Evolutionary conservation across 2,797 vertebrate species (phyloP).

Genomic region (Sebastes glaucus): DNA sequence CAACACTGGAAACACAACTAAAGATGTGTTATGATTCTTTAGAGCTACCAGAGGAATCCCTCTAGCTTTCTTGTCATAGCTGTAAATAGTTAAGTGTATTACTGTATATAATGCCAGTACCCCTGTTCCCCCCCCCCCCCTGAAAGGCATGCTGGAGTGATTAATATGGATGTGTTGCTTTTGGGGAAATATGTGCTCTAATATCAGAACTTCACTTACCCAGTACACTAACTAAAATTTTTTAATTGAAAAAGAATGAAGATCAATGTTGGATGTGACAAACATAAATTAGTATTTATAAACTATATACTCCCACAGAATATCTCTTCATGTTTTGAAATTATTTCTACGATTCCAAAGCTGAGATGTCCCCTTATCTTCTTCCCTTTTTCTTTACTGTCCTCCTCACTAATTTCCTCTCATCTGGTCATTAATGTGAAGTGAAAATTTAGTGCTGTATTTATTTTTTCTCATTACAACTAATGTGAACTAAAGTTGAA

Average conservation of each 20-base stretch:
- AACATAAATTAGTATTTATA: conserved; percentile 35
- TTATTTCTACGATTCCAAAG: conserved; percentile 32
- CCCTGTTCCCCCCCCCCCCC: conserved; percentile 16
- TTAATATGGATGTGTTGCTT: conserved; percentile 53
- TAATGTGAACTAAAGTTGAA: conserved; percentile 54
- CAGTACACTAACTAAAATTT: conserved; percentile 22
- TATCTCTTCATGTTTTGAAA: conserved; percentile 41
- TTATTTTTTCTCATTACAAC: conserved; percentile 33
- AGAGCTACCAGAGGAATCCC: conserved; percentile 41
- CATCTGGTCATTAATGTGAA: conserved; percentile 42
- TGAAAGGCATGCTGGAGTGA: conserved; percentile 64
- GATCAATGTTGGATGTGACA: conserved; percentile 47
- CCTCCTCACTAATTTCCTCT: conserved; percentile 13
- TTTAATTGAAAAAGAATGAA: conserved; percentile 43
- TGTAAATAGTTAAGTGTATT: conserved; percentile 77
- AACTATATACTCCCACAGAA: conserved; percentile 36
- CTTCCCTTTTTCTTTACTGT: conserved; percentile 3
- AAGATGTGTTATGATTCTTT: conserved; percentile 43
- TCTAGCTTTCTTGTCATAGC: conserved; percentile 66
- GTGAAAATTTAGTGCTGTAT: conserved; percentile 47
- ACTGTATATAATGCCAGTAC: conserved; percentile 54
- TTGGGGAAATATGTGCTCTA: conserved; percentile 25
- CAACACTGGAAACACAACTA: conserved; percentile 56
- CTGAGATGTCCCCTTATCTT: conserved; percentile 19
- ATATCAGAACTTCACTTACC: conserved; percentile 34